Conservation (phyloP, 2,113 vertebrate species). For the Xiphophorus hellerii region DNA sequence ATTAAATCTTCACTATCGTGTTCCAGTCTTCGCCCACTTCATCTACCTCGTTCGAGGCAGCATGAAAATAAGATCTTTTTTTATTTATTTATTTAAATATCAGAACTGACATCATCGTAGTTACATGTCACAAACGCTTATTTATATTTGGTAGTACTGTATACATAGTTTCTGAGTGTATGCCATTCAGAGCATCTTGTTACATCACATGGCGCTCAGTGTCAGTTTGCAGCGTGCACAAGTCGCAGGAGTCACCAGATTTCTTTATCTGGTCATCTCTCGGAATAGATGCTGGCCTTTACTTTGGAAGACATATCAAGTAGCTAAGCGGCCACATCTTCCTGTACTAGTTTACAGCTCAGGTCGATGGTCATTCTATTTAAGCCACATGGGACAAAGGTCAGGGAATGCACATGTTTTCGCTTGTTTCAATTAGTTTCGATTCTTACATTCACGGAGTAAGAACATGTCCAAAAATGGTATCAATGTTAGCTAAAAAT, state of each 20-base stretch:
- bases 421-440: neutral
- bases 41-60: slow-evolving; percentile 1
- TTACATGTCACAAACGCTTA: neutral
- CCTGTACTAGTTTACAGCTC: slow-evolving; percentile 8
- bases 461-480: no score
- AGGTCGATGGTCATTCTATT: slow-evolving; percentile 17
- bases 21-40: slow-evolving; percentile 34
- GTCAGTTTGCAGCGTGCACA: slow-evolving; percentile 53
- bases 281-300: slow-evolving; percentile 80
- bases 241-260: slow-evolving; percentile 17
- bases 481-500: neutral
- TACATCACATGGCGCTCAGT: slow-evolving; percentile 66
- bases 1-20: slow-evolving; percentile 58
- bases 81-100: no score
- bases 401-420: neutral
- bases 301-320: slow-evolving; percentile 59
- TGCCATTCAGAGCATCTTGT: slow-evolving; percentile 75
- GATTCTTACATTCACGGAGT: neutral
- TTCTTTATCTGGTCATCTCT: slow-evolving; percentile 68
- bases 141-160: slow-evolving; percentile 32
- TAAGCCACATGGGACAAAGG: neutral
- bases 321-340: slow-evolving; percentile 40
- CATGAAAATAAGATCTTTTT: neutral
- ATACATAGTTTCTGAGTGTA: slow-evolving; percentile 46
- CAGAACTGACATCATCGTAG: no score